phyloP scores from a whole-genome alignment of 2,797 vertebrate genomes.

The Tenualosa thibaudeaui region DNA sequence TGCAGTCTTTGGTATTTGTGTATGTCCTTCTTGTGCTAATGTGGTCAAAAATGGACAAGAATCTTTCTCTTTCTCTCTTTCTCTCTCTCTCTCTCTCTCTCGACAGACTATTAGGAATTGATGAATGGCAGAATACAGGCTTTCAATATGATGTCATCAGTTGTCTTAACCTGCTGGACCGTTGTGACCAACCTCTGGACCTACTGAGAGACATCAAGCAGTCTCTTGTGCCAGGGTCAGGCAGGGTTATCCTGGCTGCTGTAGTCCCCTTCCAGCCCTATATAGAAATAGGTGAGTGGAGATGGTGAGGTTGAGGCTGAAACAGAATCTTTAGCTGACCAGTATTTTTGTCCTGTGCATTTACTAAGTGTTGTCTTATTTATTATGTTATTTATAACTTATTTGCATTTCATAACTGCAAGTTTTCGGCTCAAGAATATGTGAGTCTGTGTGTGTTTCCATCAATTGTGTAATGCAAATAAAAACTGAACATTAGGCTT shows the following conservation, averaged over 20 bases:
- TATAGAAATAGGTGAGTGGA: slow-evolving; percentile 89
- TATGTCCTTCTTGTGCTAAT: not conserved
- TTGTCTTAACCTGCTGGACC: slow-evolving; percentile 96
- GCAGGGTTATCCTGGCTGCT: slow-evolving; percentile 87
- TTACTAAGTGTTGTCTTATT: not conserved
- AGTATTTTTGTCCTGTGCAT: not conserved
- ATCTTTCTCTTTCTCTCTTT: slow-evolving; percentile 11
- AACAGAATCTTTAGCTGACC: not conserved
- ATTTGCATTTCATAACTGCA: no score
- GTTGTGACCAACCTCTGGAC: slow-evolving; percentile 88
- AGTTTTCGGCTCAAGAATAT: no score
- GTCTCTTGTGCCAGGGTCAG: slow-evolving; percentile 85
- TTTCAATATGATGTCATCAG: slow-evolving; percentile 95
- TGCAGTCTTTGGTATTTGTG: not conserved
- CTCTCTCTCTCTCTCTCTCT: slow-evolving; percentile 2
- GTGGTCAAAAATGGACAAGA: no score
- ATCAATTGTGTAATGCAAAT: no score
- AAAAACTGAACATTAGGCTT: no score
- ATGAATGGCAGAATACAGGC: slow-evolving; percentile 90
- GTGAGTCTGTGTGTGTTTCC: no score
- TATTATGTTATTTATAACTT: no score
- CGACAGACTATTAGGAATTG: slow-evolving; percentile 81
- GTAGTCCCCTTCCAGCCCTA: slow-evolving; percentile 96
- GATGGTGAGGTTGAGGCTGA: not conserved
- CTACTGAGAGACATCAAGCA: slow-evolving; percentile 86